A percentile compares a stretch with the other conserved stretches of the same genome.
These are phyloP conservation scores for Aphrocallistes beatrix DNA, from an alignment of 37 sponge, comb jelly and placozoan species.

Conservation along the genomic window DNA sequence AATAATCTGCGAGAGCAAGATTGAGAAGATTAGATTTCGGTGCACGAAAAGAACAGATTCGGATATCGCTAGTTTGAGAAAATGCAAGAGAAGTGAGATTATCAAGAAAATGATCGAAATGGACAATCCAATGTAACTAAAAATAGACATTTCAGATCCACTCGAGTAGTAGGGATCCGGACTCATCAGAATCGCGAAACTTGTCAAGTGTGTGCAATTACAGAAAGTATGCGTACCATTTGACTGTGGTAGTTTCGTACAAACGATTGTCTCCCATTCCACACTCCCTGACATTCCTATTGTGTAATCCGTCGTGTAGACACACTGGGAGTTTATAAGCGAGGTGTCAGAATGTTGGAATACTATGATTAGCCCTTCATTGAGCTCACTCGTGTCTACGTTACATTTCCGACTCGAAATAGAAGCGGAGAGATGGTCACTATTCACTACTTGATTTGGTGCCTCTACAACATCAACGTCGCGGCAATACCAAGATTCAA, in stretches of 20 bases:
- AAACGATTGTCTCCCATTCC: not conserved
- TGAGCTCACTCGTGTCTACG: not conserved
- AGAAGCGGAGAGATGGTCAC: not conserved
- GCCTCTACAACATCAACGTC: not conserved
- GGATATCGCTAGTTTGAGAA: not conserved
- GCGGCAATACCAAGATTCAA: slow-evolving; percentile 2
- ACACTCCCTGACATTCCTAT: not conserved
- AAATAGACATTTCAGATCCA: not conserved
- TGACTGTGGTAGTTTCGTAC: not conserved
- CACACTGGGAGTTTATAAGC: not conserved
- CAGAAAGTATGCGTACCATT: slow-evolving; percentile 38
- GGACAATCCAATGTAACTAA: slow-evolving; percentile 43
- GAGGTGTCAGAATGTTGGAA: not conserved
- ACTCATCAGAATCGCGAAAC: slow-evolving; percentile 58
- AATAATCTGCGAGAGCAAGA: slow-evolving; percentile 45
- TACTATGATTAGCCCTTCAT: not conserved
- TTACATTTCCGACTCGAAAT: not conserved
- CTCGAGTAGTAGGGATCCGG: slow-evolving; percentile 24
- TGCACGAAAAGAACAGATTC: slow-evolving; percentile 29
- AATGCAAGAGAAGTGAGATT: slow-evolving; percentile 33
- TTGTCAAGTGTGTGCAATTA: slow-evolving; percentile 53
- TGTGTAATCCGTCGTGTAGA: not conserved
- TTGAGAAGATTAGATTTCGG: slow-evolving; percentile 48
- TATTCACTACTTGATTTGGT: not conserved
- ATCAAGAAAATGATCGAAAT: slow-evolving; percentile 48